Evolutionary conservation across 2,888 invertebrate genomes (phyloP), one percentile per base, ranked within the genome.

Genomic region (Aethes cnicana): DNA sequence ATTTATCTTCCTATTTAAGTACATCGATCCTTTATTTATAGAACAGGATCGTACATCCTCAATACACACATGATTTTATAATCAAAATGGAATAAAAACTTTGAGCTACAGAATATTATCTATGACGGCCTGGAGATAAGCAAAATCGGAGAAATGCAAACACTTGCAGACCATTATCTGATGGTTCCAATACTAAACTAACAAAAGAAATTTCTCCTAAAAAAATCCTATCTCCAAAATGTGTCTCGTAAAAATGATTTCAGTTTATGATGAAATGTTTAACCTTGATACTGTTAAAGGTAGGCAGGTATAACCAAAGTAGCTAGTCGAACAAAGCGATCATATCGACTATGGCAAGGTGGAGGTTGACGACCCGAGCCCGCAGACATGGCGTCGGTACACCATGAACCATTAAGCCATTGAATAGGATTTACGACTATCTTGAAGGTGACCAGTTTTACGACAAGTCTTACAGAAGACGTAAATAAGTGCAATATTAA

Each of bases 331-430:
- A 78, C 77, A 77, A 74, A 77, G 77, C 77, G 71, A 70, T 69
- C 74, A 69, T 77, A 74, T 74, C 72, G 69, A 76, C 75, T 77
- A 74, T n/a, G 72, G 68, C 77, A 71, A 75, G 75, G 67, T 69
- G 68, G 57, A 62, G 84, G 77, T 62, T 80, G 61, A 68, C 74
- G 77, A 82, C 78, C 86, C 64, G 68, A 56, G 64, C 58, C 67
- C 63, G 74, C 71, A 85, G 85, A 84, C 86, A 79, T 77, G 78
- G 80, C 82, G 84, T 77, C 80, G 79, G 70, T 68, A 74, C 71
- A 72, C 81, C 78, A 82, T 79, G 65, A 68, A 65, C 73, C 66
- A 76, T 77, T 75, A 74, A 68, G 64, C 61, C 65, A 66, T 33
- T 11, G 26, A 20, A 3, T 25, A 28, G 36, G 14, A 25, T 23